Conservation (phyloP, 2,888 invertebrate genomes). For the Serrognathus titanus region DNA sequence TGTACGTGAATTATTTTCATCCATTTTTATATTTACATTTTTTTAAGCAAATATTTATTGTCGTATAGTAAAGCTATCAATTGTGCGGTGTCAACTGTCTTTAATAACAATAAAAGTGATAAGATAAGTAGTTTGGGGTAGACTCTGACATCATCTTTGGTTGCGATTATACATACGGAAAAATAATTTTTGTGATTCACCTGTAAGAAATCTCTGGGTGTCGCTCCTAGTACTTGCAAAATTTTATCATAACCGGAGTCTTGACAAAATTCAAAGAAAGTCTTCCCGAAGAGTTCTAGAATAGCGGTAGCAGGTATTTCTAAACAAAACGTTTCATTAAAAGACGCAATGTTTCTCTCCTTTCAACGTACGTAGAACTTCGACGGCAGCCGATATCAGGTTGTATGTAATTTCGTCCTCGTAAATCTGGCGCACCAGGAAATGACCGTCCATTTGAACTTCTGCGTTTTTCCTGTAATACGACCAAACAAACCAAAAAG, state of each 20-base stretch:
- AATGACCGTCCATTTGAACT: constrained; percentile 92
- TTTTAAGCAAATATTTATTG: no score
- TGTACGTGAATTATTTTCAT: no score
- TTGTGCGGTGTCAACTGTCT: no score
- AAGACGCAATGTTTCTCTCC: constrained; percentile 27
- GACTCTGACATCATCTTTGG: no score
- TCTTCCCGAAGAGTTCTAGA: constrained; percentile 86
- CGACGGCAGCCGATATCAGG: constrained; percentile 86
- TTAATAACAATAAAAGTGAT: no score
- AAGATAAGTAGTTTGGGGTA: no score
- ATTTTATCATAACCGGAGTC: constrained; percentile 97
- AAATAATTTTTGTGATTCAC: constrained; percentile 47
- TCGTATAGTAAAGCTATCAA: no score
- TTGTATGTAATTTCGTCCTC: constrained; percentile 95
- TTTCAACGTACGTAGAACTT: constrained; percentile 74
- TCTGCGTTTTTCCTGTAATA: constrained; percentile 82
- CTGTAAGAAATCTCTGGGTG: constrained; percentile 92
- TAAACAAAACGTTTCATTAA: constrained; percentile 45
- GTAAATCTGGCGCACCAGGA: constrained; percentile 90
- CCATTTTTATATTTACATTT: no score
- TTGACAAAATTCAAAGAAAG: constrained; percentile 94
- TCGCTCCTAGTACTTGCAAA: constrained; percentile 89
- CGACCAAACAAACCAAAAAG: no score
- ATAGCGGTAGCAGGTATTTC: constrained; percentile 89
- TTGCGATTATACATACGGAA: no score